Percentiles rank a stretch among this genome's conserved stretches.
Conservation (phyloP, 2,113 vertebrate species). For the Psettodes erumei region DNA sequence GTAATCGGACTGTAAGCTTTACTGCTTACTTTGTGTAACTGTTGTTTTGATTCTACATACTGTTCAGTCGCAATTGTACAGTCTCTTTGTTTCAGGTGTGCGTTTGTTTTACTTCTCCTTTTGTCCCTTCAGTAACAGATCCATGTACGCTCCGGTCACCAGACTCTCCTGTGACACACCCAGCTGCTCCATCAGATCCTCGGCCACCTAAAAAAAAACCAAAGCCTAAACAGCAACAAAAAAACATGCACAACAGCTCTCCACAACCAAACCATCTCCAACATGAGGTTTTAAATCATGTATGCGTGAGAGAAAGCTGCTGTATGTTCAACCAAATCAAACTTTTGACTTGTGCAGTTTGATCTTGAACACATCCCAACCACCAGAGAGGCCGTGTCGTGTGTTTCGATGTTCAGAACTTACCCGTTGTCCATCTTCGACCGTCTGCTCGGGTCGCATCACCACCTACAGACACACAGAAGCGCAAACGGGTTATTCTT, state of each 20-base stretch:
- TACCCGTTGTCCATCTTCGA: slow-evolving; percentile 81
- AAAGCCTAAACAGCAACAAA: too few relatives aligned
- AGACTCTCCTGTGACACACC: slow-evolving; percentile 80
- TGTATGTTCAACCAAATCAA: too few relatives aligned
- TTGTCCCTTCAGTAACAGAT: slow-evolving; percentile 78
- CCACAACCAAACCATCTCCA: too few relatives aligned
- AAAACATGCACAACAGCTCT: too few relatives aligned
- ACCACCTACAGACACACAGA: slow-evolving; percentile 80
- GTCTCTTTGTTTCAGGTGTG: neutral
- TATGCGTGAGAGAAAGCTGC: too few relatives aligned
- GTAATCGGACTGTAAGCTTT: too few relatives aligned
- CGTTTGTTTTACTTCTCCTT: slow-evolving; percentile 36
- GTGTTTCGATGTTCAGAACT: neutral
- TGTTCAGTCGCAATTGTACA: neutral
- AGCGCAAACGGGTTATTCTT: too few relatives aligned
- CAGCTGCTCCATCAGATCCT: slow-evolving; percentile 82
- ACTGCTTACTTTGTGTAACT: too few relatives aligned
- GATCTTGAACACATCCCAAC: neutral
- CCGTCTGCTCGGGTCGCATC: slow-evolving; percentile 82
- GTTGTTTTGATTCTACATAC: neutral
- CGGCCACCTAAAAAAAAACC: slow-evolving; percentile 67
- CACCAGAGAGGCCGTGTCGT: neutral
- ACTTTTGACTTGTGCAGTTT: too few relatives aligned
- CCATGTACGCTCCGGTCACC: slow-evolving; percentile 86
- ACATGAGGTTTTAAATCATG: too few relatives aligned